Percentiles rank a stretch among this genome's conserved stretches.
Conservation (phyloP, 2,888 invertebrate genomes). For the Rhopalosiphum nymphaeae region DNA sequence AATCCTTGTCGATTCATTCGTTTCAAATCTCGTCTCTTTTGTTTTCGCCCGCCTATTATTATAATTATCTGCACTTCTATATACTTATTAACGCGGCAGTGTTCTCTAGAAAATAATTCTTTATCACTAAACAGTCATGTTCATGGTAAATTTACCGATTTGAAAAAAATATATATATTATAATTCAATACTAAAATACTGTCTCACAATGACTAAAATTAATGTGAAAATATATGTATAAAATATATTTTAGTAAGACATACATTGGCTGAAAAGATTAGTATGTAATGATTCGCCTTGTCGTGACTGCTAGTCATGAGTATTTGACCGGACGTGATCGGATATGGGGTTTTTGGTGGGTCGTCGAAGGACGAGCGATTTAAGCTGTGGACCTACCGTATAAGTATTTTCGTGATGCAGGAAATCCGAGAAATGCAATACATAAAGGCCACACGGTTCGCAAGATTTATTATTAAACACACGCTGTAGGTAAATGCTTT, state of each 20-base stretch:
- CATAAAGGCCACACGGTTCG: neutral
- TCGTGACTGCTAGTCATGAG: neutral
- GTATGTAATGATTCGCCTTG: neutral
- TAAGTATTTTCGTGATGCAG: neutral
- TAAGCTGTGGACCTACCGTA: neutral
- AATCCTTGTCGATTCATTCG: slow-evolving; percentile 12
- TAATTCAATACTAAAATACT: neutral
- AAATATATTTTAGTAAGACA: neutral
- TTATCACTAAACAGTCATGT: neutral
- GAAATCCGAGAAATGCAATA: neutral
- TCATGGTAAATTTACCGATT: neutral
- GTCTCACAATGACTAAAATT: neutral
- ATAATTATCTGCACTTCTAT: neutral
- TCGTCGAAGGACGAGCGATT: neutral
- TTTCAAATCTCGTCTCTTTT: neutral
- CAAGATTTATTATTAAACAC: neutral
- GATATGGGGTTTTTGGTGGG: neutral
- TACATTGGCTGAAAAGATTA: neutral
- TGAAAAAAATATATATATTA: neutral
- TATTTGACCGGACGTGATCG: neutral
- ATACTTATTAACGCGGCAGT: neutral
- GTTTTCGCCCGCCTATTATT: neutral
- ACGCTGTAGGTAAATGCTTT: neutral
- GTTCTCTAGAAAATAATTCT: neutral
- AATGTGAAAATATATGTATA: neutral